Evolutionary conservation across 2,888 invertebrate genomes (phyloP).

Genomic region (Ctena decussata): DNA sequence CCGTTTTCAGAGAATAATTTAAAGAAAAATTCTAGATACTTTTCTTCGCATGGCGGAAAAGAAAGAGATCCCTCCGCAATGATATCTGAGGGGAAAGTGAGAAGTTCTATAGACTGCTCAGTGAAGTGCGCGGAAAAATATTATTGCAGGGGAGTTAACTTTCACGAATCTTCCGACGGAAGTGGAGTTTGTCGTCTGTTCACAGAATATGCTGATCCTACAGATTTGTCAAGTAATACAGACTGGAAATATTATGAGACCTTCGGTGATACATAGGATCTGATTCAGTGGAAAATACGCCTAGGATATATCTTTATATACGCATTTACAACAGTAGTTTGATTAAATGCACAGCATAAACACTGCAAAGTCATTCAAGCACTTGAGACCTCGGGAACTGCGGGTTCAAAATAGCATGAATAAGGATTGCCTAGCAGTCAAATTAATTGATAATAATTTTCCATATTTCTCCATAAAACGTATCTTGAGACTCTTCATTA

Average conservation of each 20-base stretch:
- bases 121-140: constrained; percentile 33
- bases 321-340: too few species aligned
- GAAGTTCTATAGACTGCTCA: constrained; percentile 51
- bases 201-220: not conserved
- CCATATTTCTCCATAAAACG: too few species aligned
- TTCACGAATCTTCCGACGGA: not conserved
- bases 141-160: constrained; percentile 51
- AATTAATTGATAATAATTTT: too few species aligned
- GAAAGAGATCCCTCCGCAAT: constrained; percentile 16
- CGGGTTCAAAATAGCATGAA: too few species aligned
- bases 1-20: constrained; percentile 41
- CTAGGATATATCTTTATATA: too few species aligned
- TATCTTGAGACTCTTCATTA: too few species aligned
- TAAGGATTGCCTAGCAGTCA: too few species aligned
- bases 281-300: too few species aligned
- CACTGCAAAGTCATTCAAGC: too few species aligned
- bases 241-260: constrained; percentile 44
- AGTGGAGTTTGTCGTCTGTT: constrained; percentile 50
- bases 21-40: constrained; percentile 9
- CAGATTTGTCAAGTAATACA: constrained; percentile 26
- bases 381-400: too few species aligned
- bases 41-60: not conserved
- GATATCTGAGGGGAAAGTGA: constrained; percentile 10
- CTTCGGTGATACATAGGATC: not conserved
- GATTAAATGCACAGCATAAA: too few species aligned